Evolutionary conservation across 2,797 vertebrate species (phyloP), one percentile per base, ranked within the genome.

Genomic region (Argyrosomus regius): DNA sequence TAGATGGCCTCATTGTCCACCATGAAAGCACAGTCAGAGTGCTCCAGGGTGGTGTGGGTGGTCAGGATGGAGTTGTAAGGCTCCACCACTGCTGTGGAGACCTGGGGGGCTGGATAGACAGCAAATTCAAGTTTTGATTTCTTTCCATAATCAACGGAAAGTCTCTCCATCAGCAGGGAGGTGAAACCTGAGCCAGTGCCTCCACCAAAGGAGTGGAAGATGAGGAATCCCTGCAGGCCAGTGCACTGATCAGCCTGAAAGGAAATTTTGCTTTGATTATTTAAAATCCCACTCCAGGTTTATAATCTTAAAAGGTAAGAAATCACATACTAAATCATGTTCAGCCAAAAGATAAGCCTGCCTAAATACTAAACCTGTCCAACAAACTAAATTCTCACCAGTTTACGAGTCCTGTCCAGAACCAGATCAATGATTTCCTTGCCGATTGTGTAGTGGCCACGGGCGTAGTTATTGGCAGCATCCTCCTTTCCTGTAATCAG

Each of bases 1-100:
- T 97, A 98, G 91, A 97, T 97, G 83, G 96, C 97, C 84, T 97
- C 96, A 0, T 97, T 97, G 90, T 97, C 96, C 35, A 97, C 97
- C 96, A 97, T 97, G 91, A 97, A 98, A 72, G 96, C 96, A 77
- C 97, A 72, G 57, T 72, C 69, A 6, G 69, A 72, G 69, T 72
- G 69, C 57, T 72, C 69, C 83, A 97, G 81, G 49, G 96, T 97
- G 50, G 96, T 96, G 88, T 97, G 96, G 8, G 96, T 97, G 74
- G 96, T 97, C 76, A 97, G 90, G 90, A 97, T 96, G 68, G 96
- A 96, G 91, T 97, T 97, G 89, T 97, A 97, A 54, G 97, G 96
- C 81, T 98, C 96, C 50, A 97, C 96, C 6, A 97, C 95, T 11
- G 96, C 96, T 39, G 96, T 97, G 80, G 97, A 97, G 43, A 97